phyloP scores from a whole-genome alignment of 2,888 invertebrate genomes.

The Cheilosia soror region DNA sequence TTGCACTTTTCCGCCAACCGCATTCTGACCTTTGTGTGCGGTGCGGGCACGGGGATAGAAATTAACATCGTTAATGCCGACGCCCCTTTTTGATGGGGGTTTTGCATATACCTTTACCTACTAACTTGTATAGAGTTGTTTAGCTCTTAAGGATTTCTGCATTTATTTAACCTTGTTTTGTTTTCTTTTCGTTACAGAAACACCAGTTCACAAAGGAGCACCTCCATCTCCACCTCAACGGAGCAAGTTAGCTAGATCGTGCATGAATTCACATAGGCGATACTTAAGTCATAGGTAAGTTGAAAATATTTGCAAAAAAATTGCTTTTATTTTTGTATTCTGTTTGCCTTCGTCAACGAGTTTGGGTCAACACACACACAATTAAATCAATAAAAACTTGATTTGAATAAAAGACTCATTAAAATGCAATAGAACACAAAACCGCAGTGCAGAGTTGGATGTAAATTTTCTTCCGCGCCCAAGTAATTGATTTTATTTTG shows the following conservation, averaged over 20 bases:
- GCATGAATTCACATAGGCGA: slow-evolving; percentile 95
- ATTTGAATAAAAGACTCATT: slow-evolving; percentile 46
- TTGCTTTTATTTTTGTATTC: neutral
- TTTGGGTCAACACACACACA: slow-evolving; percentile 31
- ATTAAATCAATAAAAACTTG: slow-evolving; percentile 48
- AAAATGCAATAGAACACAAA: slow-evolving; percentile 21
- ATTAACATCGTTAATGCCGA: slow-evolving; percentile 50
- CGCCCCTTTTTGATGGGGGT: slow-evolving; percentile 5
- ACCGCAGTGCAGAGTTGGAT: slow-evolving; percentile 60
- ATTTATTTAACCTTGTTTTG: neutral
- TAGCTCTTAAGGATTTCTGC: neutral
- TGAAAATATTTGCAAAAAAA: neutral
- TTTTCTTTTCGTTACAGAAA: slow-evolving; percentile 88
- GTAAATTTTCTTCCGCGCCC: neutral
- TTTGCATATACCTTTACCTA: slow-evolving; percentile 20
- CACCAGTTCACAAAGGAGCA: slow-evolving; percentile 97
- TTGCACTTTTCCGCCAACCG: slow-evolving; percentile 44
- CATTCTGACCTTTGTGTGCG: slow-evolving; percentile 47
- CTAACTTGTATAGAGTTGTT: neutral
- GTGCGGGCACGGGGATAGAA: neutral
- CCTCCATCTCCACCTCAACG: slow-evolving; percentile 88
- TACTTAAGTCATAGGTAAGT: slow-evolving; percentile 92
- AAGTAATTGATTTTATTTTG: slow-evolving; percentile 21
- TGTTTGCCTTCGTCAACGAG: neutral
- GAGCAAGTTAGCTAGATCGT: slow-evolving; percentile 89